Conservation (phyloP, 2,797 vertebrate genomes). For the Varecia variegata region DNA sequence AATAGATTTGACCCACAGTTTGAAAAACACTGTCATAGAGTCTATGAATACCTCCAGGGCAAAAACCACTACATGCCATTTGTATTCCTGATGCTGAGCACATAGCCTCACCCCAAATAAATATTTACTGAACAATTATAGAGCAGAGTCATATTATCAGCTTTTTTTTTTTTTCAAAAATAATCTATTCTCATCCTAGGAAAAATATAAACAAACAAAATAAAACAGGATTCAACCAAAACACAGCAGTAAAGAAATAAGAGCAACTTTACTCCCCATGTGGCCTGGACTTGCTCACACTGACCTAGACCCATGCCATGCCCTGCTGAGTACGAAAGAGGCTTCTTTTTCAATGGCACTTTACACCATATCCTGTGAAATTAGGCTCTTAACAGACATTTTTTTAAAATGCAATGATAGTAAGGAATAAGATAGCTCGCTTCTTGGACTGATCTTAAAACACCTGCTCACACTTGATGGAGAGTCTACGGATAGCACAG, state of each 20-base stretch:
- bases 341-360: background rate
- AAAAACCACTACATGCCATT: background rate
- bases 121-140: slow-evolving; percentile 6
- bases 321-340: background rate
- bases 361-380: background rate
- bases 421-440: background rate
- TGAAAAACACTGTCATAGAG: slow-evolving; percentile 17
- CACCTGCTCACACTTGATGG: background rate
- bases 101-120: background rate
- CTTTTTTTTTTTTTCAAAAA: background rate
- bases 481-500: background rate
- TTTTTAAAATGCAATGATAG: background rate
- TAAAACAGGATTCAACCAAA: background rate
- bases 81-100: background rate
- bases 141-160: background rate
- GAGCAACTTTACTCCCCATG: background rate
- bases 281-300: background rate
- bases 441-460: slow-evolving; percentile 7
- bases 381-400: background rate
- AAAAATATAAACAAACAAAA: slow-evolving; percentile 33
- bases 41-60: background rate
- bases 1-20: background rate
- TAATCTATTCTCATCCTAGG: background rate
- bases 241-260: background rate
- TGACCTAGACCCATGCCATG: background rate